Percentiles rank a stretch among this genome's conserved stretches.
These are phyloP conservation scores for Chironomus striatipennis DNA, from an alignment of 1,140 invertebrate species.

Conservation along the genomic window DNA sequence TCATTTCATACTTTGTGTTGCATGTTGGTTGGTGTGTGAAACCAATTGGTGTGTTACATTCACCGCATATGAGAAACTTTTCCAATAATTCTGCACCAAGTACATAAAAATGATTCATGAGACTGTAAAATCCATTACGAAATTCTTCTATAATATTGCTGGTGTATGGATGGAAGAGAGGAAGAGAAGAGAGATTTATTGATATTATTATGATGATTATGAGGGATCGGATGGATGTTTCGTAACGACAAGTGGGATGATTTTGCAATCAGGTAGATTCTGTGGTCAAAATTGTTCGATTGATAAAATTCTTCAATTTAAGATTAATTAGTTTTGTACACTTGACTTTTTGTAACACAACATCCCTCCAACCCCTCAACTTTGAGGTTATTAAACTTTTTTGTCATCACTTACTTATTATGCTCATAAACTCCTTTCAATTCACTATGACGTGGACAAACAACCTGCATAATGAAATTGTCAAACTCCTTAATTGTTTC, in stretches of 20 bases:
- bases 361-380: background rate
- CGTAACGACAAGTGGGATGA: too few species aligned
- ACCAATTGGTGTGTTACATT: background rate
- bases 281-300: too few species aligned
- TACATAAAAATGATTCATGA: slow-evolving; percentile 17
- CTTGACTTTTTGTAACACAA: too few species aligned
- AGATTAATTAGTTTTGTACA: too few species aligned
- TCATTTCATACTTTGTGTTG: background rate
- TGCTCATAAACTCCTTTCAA: background rate
- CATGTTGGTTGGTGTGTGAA: background rate
- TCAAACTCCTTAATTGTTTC: background rate
- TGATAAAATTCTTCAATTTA: too few species aligned
- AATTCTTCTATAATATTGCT: background rate
- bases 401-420: background rate
- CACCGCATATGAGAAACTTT: background rate
- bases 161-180: background rate
- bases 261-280: too few species aligned
- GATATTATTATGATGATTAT: background rate
- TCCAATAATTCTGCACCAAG: background rate
- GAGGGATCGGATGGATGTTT: too few species aligned
- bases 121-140: slow-evolving; percentile 5
- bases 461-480: slow-evolving; percentile 4
- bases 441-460: background rate
- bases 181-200: background rate
- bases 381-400: background rate